These are phyloP conservation scores for Drosophila guanche DNA, from an alignment of 1,140 invertebrate species.

Conservation along the genomic window DNA sequence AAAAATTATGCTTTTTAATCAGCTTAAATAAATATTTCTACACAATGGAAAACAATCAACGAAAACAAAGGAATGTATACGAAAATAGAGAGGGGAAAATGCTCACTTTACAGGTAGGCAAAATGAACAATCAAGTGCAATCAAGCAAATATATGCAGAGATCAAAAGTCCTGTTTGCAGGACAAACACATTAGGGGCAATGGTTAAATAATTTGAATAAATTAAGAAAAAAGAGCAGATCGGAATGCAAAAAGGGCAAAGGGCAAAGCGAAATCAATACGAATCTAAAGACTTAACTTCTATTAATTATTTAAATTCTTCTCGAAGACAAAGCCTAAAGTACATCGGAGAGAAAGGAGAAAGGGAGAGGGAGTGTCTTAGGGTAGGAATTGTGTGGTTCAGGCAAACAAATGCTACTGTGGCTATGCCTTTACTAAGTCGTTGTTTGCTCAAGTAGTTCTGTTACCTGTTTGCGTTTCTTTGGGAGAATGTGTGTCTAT, in stretches of 20 bases:
- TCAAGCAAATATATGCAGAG: constrained; percentile 46
- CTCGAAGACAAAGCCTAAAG: constrained; percentile 46
- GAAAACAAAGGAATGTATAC: not conserved
- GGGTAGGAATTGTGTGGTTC: too few relatives aligned
- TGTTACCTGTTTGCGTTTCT: not conserved
- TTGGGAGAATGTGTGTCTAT: not conserved
- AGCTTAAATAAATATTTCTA: constrained; percentile 52
- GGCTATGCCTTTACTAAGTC: too few relatives aligned
- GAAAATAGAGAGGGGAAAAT: constrained; percentile 21
- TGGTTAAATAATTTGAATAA: constrained; percentile 74
- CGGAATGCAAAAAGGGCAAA: not conserved
- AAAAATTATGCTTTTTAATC: constrained; percentile 43
- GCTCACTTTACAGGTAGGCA: constrained; percentile 35
- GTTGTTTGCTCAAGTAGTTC: too few relatives aligned
- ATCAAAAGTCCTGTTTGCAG: constrained; percentile 45
- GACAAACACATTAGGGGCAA: constrained; percentile 61
- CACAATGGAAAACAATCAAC: constrained; percentile 17
- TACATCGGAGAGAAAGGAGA: not conserved
- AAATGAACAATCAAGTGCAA: constrained; percentile 19
- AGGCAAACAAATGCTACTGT: too few relatives aligned
- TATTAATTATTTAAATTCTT: constrained; percentile 68
- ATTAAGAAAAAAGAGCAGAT: constrained; percentile 33
- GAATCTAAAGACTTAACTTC: constrained; percentile 12
- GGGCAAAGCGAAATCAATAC: constrained; percentile 21
- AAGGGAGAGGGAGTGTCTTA: too few relatives aligned